Conservation (phyloP, 2,888 invertebrate genomes). For the Zygaena filipendulae region DNA sequence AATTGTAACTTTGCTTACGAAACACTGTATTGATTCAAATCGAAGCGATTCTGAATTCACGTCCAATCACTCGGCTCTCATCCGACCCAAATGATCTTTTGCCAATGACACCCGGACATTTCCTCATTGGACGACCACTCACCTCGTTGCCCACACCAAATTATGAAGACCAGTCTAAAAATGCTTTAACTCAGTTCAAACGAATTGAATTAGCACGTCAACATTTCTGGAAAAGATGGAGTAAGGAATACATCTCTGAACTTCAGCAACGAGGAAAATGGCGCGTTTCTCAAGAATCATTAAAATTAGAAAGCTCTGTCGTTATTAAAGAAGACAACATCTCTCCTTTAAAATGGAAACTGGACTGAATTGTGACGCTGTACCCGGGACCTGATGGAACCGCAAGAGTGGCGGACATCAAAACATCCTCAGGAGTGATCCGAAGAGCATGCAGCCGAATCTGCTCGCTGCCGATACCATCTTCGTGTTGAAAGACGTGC, state of each 20-base stretch:
- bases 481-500: neutral
- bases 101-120: conserved; percentile 9
- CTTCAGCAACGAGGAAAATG: conserved; percentile 1
- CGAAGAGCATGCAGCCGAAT: conserved; percentile 5
- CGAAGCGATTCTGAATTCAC: conserved; percentile 13
- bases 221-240: conserved; percentile 3
- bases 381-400: conserved; percentile 16
- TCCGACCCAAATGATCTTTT: conserved; percentile 8
- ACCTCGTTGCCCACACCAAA: neutral
- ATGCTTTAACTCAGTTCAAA: neutral
- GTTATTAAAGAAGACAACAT: conserved; percentile 2
- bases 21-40: conserved; percentile 9
- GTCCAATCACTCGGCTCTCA: conserved; percentile 12
- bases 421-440: conserved; percentile 10
- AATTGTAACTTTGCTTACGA: conserved; percentile 6
- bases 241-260: conserved; percentile 1
- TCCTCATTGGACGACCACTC: conserved; percentile 6
- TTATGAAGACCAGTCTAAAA: neutral
- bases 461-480: conserved; percentile 1
- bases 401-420: conserved; percentile 17
- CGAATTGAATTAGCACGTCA: neutral
- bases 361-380: neutral
- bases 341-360: conserved; percentile 2
- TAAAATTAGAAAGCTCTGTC: neutral
- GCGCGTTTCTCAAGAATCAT: neutral